Base-by-base conservation (phyloP, 1,140 invertebrate species). In the Brachionus rubens region DNA sequence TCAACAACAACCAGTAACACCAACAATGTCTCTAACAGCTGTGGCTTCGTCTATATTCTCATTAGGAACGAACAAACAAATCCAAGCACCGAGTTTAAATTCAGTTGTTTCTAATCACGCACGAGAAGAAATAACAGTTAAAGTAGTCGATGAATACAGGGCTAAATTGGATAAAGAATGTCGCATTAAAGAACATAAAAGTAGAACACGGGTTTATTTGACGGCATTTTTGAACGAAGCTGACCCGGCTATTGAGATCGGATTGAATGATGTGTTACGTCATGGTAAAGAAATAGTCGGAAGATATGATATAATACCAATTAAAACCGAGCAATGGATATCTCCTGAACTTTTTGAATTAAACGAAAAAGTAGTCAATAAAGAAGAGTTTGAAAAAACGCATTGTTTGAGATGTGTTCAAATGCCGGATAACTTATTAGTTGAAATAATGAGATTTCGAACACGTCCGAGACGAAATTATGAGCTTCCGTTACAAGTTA, bases 231-330 rank as follows among this genome's bases (percentile, higher is more conserved):
- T 90, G 6, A 87, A 88, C 76, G 88, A 87, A 78, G 81, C 81
- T 80, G 59, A 41, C 91, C 95, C 95, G 2, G 91, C 92, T 80
- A 90, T 98, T 62, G 96, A 99, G 84, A 85, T 99, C 76, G 97
- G 97, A 10, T 89, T 99, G 12, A 99, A 99, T 84, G 97, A 99
- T 83, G 89, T 96, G 86, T 88, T 91, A 82, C 87, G 96, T 7
- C 93, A 98, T 86, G 97, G 97, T 7, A 94, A 94, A 86, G 97
- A 99, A 88, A 94, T 99, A 14, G 97, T 99, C 0, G 94, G 97
- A 0, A 87, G 97, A 16, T 94, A 98, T 83, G 97, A 99, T 84
- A 99, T 99, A 81, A 96, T 99, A 80, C 96, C 96, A 7, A 95
- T 99, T 33, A 92, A 94, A 75, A 99, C 97, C 0, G 52, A 62